Evolutionary conservation across 2,113 vertebrate species (phyloP).

Genomic region (Lasiurus cinereus): DNA sequence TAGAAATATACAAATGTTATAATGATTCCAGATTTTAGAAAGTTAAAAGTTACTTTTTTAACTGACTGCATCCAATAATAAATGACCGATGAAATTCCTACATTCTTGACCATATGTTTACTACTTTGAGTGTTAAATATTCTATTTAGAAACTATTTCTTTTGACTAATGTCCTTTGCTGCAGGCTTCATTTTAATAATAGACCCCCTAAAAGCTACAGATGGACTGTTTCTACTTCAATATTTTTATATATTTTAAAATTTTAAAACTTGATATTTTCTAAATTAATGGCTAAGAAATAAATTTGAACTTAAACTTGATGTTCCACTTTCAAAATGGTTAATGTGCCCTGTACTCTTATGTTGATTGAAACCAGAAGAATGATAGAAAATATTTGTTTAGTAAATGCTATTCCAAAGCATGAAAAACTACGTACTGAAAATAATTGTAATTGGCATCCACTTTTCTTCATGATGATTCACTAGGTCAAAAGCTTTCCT

Average conservation of each 20-base stretch:
- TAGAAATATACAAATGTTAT: not conserved
- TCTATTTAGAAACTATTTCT: constrained; percentile 74
- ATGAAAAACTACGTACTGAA: constrained; percentile 9
- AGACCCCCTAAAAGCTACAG: constrained; percentile 52
- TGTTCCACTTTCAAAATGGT: constrained; percentile 19
- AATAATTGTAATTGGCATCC: not conserved
- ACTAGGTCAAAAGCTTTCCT: not conserved
- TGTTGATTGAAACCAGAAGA: constrained; percentile 40
- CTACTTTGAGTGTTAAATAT: constrained; percentile 41
- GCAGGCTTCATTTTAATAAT: constrained; percentile 76
- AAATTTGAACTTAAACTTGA: constrained; percentile 42
- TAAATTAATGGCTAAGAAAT: constrained; percentile 66
- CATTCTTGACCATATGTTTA: constrained; percentile 27
- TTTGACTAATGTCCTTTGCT: constrained; percentile 73
- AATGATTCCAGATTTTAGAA: constrained; percentile 6
- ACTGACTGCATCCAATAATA: not conserved
- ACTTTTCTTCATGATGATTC: not conserved
- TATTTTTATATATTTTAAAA: constrained; percentile 72
- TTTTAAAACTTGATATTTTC: not conserved
- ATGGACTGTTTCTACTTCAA: constrained; percentile 39
- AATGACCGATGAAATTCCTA: constrained; percentile 16
- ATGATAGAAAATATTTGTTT: constrained; percentile 62
- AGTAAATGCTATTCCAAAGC: constrained; percentile 44
- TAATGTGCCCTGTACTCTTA: constrained; percentile 45
- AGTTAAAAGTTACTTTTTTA: constrained; percentile 9